Base-by-base conservation (phyloP, 2,888 invertebrate genomes). In the Macrosoma leucophasiata region DNA sequence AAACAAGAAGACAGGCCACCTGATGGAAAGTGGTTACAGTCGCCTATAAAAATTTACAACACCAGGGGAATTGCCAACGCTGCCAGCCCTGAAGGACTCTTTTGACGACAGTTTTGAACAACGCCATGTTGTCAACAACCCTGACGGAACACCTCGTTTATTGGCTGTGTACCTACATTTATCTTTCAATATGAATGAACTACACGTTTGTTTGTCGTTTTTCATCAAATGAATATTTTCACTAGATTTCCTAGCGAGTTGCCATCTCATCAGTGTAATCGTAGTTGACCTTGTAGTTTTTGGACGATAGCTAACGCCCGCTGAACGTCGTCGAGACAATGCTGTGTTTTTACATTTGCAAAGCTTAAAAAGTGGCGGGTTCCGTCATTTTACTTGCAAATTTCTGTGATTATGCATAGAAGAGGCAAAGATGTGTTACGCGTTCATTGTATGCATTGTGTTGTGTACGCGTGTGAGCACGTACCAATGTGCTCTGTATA, bases 321-420 rank as follows among this genome's bases (percentile, higher is more conserved):
- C 43, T 45, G 52, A 28, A 30, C 35, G 34, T 51, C 52, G 48
- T 37, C 48, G 44, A 62, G 50, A 74, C 72, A 77, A 73, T 75
- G 62, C 57, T 40, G 58, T 69, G 58, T 69, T 71, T 70, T 69
- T 67, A 66, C 65, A 68, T 70, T 74, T 67, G 69, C 68, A 58
- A 69, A 67, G 66, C 62, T 72, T 62, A 76, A 77, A 75, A 78
- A 77, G 65, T 69, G 68, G 55, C 56, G 65, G 62, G 72, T 64
- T 62, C 63, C 61, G 58, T 61, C 55, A 78, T 78, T 78, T 77
- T 59, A 81, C 74, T 78, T 84, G 82, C 77, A 78, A 79, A 82
- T 79, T 62, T 40, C 50, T 46, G 64, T 70, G 69, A 77, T 81
- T 79, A 78, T 81, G 76, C 76, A 71, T 62, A 67, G 68, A 66